These are phyloP conservation scores for Sturmia bella DNA, from an alignment of 2,888 invertebrate species.

Conservation along the genomic window DNA sequence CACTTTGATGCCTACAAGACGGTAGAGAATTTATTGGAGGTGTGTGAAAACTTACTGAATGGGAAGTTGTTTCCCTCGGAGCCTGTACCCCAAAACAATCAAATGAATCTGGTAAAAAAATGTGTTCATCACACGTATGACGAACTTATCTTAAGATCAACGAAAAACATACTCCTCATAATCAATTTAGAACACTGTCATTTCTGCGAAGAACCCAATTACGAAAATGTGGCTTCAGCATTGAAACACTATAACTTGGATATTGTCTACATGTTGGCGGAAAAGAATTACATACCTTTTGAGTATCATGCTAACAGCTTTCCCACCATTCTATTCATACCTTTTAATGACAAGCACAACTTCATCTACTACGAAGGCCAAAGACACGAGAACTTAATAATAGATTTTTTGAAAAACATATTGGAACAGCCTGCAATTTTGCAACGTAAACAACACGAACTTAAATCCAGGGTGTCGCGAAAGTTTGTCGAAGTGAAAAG, in stretches of 20 bases:
- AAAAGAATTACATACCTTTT: constrained; percentile 63
- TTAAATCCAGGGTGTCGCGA: background rate
- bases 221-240: constrained; percentile 49
- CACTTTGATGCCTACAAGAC: constrained; percentile 24
- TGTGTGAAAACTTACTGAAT: constrained; percentile 64
- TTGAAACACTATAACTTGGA: constrained; percentile 69
- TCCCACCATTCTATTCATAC: constrained; percentile 64
- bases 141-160: constrained; percentile 67
- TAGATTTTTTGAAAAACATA: constrained; percentile 51
- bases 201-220: constrained; percentile 11
- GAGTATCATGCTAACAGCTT: constrained; percentile 56
- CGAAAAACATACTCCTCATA: constrained; percentile 64
- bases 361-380: constrained; percentile 41
- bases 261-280: constrained; percentile 70
- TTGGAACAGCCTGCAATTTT: constrained; percentile 3
- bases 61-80: constrained; percentile 53
- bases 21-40: constrained; percentile 47
- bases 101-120: constrained; percentile 47
- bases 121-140: constrained; percentile 63
- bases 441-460: background rate
- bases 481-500: background rate
- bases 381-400: constrained; percentile 5
- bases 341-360: constrained; percentile 51
- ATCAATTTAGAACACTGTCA: constrained; percentile 20
- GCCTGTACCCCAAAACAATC: constrained; percentile 11